phyloP scores from a whole-genome alignment of 2,113 vertebrate genomes.

The Chloroceryle aenea region DNA sequence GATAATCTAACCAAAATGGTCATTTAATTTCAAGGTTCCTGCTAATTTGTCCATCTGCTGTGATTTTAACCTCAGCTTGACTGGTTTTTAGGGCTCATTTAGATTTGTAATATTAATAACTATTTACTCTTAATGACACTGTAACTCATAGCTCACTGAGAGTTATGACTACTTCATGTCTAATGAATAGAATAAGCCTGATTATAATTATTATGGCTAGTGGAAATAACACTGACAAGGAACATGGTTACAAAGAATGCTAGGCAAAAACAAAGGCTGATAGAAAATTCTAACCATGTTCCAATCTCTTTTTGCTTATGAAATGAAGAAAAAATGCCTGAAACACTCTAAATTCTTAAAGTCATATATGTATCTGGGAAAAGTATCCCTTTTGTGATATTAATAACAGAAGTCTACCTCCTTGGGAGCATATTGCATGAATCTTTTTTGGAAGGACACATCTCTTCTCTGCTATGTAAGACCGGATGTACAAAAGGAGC shows the following conservation, averaged over 20 bases:
- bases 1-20: constrained; percentile 19
- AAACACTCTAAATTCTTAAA: neutral
- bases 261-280: neutral
- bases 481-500: rapidly evolving
- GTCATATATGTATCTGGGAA: neutral
- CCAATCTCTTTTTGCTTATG: neutral
- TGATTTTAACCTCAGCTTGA: constrained; percentile 47
- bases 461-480: neutral
- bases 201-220: constrained; percentile 20
- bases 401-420: neutral
- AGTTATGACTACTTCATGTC: neutral
- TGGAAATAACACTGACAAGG: neutral
- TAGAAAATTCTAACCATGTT: neutral
- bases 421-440: rapidly evolving
- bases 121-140: neutral
- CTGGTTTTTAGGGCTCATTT: neutral
- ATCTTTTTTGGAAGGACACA: neutral
- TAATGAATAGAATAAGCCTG: neutral
- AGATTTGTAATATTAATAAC: constrained; percentile 7
- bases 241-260: neutral
- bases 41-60: constrained; percentile 22
- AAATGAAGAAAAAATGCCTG: neutral
- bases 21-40: constrained; percentile 12
- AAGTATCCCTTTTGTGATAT: neutral
- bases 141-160: neutral